A percentile compares a stretch with the other conserved stretches of the same genome.
Evolutionary conservation across 1,140 invertebrate genomes (phyloP).

Genomic region (Drosophila baimaii): DNA sequence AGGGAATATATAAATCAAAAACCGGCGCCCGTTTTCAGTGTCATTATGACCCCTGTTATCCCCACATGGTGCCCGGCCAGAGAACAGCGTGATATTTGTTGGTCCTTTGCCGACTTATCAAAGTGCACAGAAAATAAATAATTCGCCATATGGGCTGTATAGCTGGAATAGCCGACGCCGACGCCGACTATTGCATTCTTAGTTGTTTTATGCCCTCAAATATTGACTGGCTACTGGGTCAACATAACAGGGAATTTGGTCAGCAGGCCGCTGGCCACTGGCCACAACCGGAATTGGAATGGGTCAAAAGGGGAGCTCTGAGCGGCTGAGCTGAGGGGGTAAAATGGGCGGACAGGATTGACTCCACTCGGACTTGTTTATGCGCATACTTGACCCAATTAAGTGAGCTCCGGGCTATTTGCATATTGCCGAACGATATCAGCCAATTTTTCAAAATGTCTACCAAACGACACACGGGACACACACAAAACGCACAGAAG

Average conservation of each 20-base stretch:
- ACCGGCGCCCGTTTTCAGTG: slow-evolving; percentile 16
- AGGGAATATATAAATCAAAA: slow-evolving; percentile 8
- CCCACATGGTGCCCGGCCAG: neutral
- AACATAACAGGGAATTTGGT: slow-evolving; percentile 48
- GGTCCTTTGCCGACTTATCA: slow-evolving; percentile 19
- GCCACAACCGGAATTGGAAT: neutral
- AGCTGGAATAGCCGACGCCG: slow-evolving; percentile 16
- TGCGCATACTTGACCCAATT: slow-evolving; percentile 80
- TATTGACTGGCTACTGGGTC: slow-evolving; percentile 56
- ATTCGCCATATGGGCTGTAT: slow-evolving; percentile 11
- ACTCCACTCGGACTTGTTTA: slow-evolving; percentile 83
- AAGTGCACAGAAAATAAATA: slow-evolving; percentile 37
- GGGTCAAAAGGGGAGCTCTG: neutral
- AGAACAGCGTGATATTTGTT: slow-evolving; percentile 4
- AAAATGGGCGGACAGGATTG: slow-evolving; percentile 15
- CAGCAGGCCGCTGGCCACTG: slow-evolving; percentile 82
- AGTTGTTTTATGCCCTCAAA: slow-evolving; percentile 50
- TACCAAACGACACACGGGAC: slow-evolving; percentile 46
- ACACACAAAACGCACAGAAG: slow-evolving; percentile 19
- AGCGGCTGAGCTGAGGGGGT: too few relatives aligned
- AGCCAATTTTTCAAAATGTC: slow-evolving; percentile 65
- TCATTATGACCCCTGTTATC: slow-evolving; percentile 9
- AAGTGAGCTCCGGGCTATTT: slow-evolving; percentile 65
- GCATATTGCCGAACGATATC: slow-evolving; percentile 65
- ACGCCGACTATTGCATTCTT: slow-evolving; percentile 43